Conservation (phyloP, 2,888 invertebrate genomes). For the Hesperia comma region DNA sequence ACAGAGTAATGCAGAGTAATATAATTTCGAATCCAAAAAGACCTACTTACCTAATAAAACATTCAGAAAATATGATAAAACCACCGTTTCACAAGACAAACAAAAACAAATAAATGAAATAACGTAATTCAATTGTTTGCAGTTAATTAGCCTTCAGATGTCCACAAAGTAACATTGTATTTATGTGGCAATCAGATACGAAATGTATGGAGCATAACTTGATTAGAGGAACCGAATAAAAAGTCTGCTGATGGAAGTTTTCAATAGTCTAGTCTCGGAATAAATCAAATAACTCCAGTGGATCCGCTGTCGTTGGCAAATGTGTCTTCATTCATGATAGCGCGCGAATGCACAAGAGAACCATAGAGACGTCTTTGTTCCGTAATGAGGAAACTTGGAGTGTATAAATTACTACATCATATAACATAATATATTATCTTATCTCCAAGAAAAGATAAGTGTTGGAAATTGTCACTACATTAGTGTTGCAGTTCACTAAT, state of each 20-base stretch:
- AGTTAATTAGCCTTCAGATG: neutral
- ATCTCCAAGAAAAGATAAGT: too few species aligned
- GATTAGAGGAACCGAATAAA: conserved; percentile 54
- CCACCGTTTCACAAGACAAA: neutral
- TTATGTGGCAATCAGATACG: conserved; percentile 4
- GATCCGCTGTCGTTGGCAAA: conserved; percentile 78
- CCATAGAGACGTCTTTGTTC: conserved; percentile 54
- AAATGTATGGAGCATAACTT: conserved; percentile 6
- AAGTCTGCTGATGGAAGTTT: conserved; percentile 66
- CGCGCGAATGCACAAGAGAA: conserved; percentile 53
- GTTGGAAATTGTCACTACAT: too few species aligned
- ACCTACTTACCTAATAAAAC: too few species aligned
- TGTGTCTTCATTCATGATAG: conserved; percentile 81
- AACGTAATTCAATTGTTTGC: neutral
- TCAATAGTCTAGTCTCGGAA: conserved; percentile 71
- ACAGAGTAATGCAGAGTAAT: too few species aligned
- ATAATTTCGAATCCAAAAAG: too few species aligned
- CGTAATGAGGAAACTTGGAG: neutral
- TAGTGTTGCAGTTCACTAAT: too few species aligned
- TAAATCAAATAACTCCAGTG: conserved; percentile 78
- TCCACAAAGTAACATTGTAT: neutral
- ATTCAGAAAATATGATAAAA: too few species aligned
- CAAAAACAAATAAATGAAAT: neutral
- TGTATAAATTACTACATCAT: too few species aligned
- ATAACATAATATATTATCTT: too few species aligned